phyloP scores from a whole-genome alignment of 2,797 vertebrate species.

The Neoniphon sammara region DNA sequence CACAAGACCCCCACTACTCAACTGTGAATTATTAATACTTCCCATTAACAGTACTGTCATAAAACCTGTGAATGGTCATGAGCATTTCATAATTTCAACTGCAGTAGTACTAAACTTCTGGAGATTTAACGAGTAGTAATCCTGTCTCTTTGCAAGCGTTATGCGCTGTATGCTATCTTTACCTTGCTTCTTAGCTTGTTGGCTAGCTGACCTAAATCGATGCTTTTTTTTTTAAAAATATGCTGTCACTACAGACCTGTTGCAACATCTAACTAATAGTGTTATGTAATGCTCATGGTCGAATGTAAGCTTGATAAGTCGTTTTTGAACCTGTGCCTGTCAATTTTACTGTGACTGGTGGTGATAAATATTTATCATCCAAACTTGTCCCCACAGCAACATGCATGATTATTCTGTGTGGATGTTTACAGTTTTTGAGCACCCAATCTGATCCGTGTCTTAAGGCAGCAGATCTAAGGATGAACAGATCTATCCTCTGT shows the following conservation, averaged over 20 bases:
- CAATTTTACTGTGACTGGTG: slow-evolving; percentile 28
- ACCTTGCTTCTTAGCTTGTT: slow-evolving; percentile 2
- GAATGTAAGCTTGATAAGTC: slow-evolving; percentile 42
- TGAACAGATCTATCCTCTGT: neutral
- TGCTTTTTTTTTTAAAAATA: neutral
- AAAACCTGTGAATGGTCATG: slow-evolving; percentile 32
- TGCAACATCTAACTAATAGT: slow-evolving; percentile 1
- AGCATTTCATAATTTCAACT: slow-evolving; percentile 56
- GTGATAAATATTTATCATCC: neutral
- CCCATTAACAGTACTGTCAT: slow-evolving; percentile 50
- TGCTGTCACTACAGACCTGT: neutral
- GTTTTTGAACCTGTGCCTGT: slow-evolving; percentile 35
- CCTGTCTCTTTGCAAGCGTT: neutral
- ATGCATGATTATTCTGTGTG: slow-evolving; percentile 56
- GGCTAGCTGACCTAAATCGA: neutral
- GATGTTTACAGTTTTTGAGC: neutral
- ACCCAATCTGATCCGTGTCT: neutral
- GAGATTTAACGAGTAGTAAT: neutral
- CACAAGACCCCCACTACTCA: slow-evolving; percentile 27
- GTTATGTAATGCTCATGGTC: slow-evolving; percentile 65
- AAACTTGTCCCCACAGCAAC: slow-evolving; percentile 25
- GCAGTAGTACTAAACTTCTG: slow-evolving; percentile 3
- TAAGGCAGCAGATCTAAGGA: neutral
- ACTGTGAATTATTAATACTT: slow-evolving; percentile 50
- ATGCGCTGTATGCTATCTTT: neutral